phyloP scores from a whole-genome alignment of 2,888 invertebrate species.

The Scelioninae gen. 1 region DNA sequence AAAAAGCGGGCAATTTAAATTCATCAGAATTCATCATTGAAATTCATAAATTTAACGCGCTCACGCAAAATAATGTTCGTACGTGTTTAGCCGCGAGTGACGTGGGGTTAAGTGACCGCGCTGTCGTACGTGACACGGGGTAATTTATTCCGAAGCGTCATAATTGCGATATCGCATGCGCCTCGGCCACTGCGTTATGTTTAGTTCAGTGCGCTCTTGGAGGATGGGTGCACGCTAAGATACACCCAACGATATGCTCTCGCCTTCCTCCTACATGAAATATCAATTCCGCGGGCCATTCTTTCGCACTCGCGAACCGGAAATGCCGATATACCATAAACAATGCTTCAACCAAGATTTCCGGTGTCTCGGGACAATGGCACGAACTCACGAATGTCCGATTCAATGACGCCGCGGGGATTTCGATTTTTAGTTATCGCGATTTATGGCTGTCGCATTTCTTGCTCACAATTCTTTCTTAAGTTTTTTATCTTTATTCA shows the following conservation, averaged over 20 bases:
- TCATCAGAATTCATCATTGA: conserved; percentile 67
- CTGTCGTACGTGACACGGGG: conserved; percentile 75
- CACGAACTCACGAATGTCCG: no score
- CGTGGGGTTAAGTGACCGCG: conserved; percentile 70
- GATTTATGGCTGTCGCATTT: no score
- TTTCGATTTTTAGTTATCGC: no score
- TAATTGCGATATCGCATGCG: conserved; percentile 81
- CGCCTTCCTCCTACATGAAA: conserved; percentile 34
- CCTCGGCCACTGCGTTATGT: conserved; percentile 54
- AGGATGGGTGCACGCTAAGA: no score
- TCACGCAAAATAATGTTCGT: conserved; percentile 66
- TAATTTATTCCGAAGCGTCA: conserved; percentile 81
- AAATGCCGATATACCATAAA: conserved; percentile 44
- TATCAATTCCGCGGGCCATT: conserved; percentile 67
- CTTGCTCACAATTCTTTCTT: no score
- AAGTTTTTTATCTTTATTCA: no score
- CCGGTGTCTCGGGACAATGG: conserved; percentile 30
- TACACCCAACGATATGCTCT: conserved; percentile 18
- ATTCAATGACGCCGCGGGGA: no score
- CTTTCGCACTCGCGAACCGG: conserved; percentile 47
- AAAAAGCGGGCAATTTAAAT: conserved; percentile 58
- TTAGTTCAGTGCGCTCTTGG: no score
- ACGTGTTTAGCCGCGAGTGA: conserved; percentile 58
- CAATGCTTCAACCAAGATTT: conserved; percentile 52
- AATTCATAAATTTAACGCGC: conserved; percentile 70